These are phyloP conservation scores for Julus scanicus DNA, from an alignment of 2,888 invertebrate species.

Conservation along the genomic window DNA sequence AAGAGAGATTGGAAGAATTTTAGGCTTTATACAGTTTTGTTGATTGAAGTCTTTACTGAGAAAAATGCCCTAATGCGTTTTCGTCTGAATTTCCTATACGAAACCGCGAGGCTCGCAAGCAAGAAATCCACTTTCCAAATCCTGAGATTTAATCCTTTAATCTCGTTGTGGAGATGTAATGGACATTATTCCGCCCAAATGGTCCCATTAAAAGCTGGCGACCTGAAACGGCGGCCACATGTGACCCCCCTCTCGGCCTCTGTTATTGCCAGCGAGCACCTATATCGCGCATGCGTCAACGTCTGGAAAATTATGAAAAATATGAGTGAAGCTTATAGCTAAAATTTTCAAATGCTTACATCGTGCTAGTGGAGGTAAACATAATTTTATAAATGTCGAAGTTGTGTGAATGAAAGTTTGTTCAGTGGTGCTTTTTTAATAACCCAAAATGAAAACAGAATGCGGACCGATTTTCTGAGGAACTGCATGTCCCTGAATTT, in stretches of 20 bases:
- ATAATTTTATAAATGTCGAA: neutral
- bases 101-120: neutral
- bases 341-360: neutral
- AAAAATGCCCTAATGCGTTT: constrained; percentile 33
- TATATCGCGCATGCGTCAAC: neutral
- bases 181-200: constrained; percentile 24
- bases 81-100: neutral
- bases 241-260: constrained; percentile 19
- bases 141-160: constrained; percentile 27
- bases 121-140: constrained; percentile 33
- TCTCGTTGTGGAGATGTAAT: constrained; percentile 33
- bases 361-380: neutral
- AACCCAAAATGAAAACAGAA: too few species aligned
- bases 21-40: constrained; percentile 20
- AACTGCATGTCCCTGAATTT: too few species aligned
- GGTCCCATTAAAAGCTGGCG: constrained; percentile 26
- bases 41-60: constrained; percentile 33
- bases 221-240: constrained; percentile 19
- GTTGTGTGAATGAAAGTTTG: neutral
- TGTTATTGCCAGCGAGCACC: neutral
- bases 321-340: neutral
- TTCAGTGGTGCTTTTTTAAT: neutral
- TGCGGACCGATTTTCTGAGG: too few species aligned
- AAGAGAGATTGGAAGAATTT: constrained; percentile 9
- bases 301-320: neutral